Percentiles rank a stretch among this genome's conserved stretches.
Evolutionary conservation across 2,797 vertebrate genomes (phyloP).

Genomic region (Cyclura pinguis): DNA sequence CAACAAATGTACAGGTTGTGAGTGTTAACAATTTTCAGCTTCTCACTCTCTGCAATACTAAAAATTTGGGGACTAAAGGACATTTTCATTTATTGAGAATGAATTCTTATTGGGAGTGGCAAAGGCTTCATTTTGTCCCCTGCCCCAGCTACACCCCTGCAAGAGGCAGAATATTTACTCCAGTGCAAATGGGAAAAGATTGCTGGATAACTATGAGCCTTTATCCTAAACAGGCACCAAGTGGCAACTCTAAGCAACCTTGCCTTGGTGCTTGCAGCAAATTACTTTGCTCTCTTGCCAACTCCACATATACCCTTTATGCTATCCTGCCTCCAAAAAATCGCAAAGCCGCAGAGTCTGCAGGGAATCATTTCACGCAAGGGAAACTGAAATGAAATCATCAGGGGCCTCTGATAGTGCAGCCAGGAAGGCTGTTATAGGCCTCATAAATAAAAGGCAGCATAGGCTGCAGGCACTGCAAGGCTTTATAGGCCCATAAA

Average conservation of each 20-base stretch:
- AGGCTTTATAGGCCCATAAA: constrained; percentile 76
- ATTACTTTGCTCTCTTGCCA: constrained; percentile 10
- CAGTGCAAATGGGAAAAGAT: background rate
- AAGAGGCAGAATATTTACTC: background rate
- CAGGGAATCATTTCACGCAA: constrained; percentile 17
- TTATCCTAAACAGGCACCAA: background rate
- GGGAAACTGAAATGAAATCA: constrained; percentile 30
- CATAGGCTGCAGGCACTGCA: constrained; percentile 69
- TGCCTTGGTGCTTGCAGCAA: background rate
- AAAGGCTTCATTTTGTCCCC: too few species aligned
- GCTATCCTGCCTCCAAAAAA: background rate
- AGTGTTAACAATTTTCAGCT: too few species aligned
- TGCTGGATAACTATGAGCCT: background rate
- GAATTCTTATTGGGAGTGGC: too few species aligned
- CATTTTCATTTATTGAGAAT: too few species aligned
- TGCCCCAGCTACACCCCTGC: background rate
- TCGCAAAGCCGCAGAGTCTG: fast-evolving
- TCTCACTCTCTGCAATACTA: too few species aligned
- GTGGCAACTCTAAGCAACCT: background rate
- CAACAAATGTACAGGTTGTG: too few species aligned
- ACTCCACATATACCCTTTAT: constrained; percentile 18
- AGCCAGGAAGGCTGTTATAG: constrained; percentile 67
- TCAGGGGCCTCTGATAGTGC: constrained; percentile 50
- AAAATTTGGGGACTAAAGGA: too few species aligned
- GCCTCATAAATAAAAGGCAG: constrained; percentile 71